A percentile compares a stretch with the other conserved stretches of the same genome.
Conservation (phyloP, 2,113 vertebrate genomes). For the Sturnira hondurensis region DNA sequence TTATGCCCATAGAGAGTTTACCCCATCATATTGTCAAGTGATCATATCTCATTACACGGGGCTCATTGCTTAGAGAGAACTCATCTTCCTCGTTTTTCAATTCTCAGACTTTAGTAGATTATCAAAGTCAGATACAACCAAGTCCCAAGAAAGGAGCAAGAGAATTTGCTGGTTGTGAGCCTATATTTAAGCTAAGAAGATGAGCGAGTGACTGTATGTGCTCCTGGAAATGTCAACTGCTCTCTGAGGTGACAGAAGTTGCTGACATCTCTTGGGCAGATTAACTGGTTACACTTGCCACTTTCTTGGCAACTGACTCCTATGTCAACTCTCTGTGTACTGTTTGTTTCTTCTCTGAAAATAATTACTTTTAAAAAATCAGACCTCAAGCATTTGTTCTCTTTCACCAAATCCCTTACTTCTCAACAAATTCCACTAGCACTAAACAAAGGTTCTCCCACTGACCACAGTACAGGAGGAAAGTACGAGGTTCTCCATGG, state of each 20-base stretch:
- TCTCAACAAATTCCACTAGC: neutral
- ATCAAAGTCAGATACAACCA: neutral
- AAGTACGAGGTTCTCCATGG: neutral
- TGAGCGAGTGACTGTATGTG: neutral
- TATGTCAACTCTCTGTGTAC: neutral
- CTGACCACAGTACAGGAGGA: neutral
- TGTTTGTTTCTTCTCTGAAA: neutral
- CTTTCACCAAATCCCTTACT: neutral
- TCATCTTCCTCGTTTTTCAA: neutral
- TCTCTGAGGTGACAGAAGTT: neutral
- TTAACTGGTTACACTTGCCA: slow-evolving; percentile 10
- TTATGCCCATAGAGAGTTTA: accelerated
- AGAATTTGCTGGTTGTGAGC: neutral
- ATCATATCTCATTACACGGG: neutral
- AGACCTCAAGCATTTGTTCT: neutral
- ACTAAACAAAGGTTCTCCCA: neutral
- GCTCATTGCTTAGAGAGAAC: neutral
- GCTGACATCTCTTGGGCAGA: slow-evolving; percentile 33
- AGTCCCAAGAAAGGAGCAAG: neutral
- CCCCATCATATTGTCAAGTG: too few species aligned
- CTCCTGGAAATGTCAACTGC: neutral
- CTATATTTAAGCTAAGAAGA: slow-evolving; percentile 50
- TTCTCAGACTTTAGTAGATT: neutral
- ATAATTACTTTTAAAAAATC: neutral
- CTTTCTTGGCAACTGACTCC: slow-evolving; percentile 39